These are phyloP conservation scores for Camarhynchus parvulus DNA, from an alignment of 2,113 vertebrate species.

Conservation along the genomic window DNA sequence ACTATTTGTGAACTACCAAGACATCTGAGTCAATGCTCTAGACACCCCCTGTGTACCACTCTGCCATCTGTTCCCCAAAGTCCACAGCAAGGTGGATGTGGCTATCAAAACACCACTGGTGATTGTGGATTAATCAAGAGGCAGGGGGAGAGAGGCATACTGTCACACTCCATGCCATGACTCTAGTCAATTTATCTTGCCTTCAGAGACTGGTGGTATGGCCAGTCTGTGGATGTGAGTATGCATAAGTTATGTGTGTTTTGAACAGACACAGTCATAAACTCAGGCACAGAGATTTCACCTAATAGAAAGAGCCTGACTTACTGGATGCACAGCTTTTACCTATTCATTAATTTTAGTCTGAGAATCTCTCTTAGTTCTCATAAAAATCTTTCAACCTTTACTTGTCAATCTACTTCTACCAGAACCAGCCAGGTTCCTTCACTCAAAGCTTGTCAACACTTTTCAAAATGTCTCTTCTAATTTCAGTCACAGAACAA, in stretches of 20 bases:
- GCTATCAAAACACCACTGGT: not conserved
- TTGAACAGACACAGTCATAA: not conserved
- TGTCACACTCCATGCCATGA: not conserved
- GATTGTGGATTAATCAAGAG: not conserved
- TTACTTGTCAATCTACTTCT: not conserved
- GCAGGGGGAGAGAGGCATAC: not conserved
- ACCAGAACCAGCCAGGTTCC: not conserved
- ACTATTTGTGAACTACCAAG: too few relatives aligned
- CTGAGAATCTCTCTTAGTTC: not conserved
- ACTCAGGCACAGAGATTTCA: not conserved
- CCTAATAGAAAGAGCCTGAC: not conserved
- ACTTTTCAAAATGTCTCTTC: not conserved
- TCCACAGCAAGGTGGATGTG: not conserved
- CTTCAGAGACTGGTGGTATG: not conserved
- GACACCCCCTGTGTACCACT: too few relatives aligned
- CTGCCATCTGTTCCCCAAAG: not conserved
- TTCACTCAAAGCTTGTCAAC: not conserved
- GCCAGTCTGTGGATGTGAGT: not conserved
- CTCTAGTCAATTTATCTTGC: not conserved
- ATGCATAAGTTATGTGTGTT: not conserved
- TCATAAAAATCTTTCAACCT: not conserved
- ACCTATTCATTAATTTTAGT: not conserved
- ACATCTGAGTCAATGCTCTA: too few relatives aligned
- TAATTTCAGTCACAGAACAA: not conserved
- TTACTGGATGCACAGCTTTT: not conserved